Base-by-base conservation (phyloP, 2,888 invertebrate species). In the Drymonia ruficornis region DNA sequence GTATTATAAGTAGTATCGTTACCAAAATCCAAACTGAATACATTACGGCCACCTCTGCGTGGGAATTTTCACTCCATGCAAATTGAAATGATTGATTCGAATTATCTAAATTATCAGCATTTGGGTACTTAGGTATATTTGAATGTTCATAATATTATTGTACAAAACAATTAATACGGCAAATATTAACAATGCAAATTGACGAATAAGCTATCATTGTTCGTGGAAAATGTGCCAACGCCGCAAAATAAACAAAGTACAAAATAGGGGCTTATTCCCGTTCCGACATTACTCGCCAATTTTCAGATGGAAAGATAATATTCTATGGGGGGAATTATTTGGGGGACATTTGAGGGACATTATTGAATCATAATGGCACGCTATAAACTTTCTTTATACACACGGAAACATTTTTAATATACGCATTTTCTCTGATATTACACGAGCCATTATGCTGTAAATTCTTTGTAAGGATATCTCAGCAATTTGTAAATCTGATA, bases 111-210 rank as follows among this genome's bases (percentile, higher is more conserved):
- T 61, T 57, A 66, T 46, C 42, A 53, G 31, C 49, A 60, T 56
- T 63, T 49, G 50, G 36, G 19, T 47, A 57, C 56, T 52, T 55
- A n/a, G n/a, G n/a, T n/a, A 51, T 55, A 55, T 57, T 55, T 53
- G 59, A 69, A 63, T 59, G 66, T 68, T 71, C 59, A 67, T 59
- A 66, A 64, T 72, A 61, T 58, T 59, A 65, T 67, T 68, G 64
- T 71, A 66, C 72, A 72, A 74, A 76, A 71, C 71, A 73, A 78
- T 75, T 68, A 73, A 59, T 66, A 67, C 65, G 56, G 56, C 31
- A 52, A 59, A 71, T 60, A 78, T 81, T 77, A 79, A 74, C 76
- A 78, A 80, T 82, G 77, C 75, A 83, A 83, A 83, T 83, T 80
- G 73, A 63, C 67, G 76, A 78, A 72, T 80, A 82, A 76, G 77